Evolutionary conservation across 2,797 vertebrate species (phyloP).

Genomic region (Acestrorhynchus altus): DNA sequence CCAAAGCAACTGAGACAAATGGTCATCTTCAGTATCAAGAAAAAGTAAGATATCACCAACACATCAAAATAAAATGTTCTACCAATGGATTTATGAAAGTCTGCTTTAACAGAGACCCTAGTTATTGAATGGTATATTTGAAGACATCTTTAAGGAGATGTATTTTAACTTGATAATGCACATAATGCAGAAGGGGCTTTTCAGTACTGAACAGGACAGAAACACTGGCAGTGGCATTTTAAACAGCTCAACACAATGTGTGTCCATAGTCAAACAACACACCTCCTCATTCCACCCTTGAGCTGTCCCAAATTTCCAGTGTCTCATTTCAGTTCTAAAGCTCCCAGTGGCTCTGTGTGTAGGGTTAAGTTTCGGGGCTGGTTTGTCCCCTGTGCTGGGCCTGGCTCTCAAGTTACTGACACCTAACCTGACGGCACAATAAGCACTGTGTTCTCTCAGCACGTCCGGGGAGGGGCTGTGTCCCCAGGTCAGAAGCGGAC

Average conservation of each 20-base stretch:
- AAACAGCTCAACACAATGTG: constrained; percentile 9
- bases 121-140: too few species aligned
- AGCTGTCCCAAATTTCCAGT: constrained; percentile 67
- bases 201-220: not conserved
- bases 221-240: constrained; percentile 21
- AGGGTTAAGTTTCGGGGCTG: constrained; percentile 72
- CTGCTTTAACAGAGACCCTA: too few species aligned
- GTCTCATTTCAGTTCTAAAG: constrained; percentile 65
- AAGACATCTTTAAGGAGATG: not conserved
- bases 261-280: constrained; percentile 33
- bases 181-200: not conserved
- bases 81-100: too few species aligned
- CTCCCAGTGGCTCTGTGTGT: constrained; percentile 63
- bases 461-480: constrained; percentile 52
- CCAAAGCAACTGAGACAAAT: too few species aligned
- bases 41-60: too few species aligned
- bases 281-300: constrained; percentile 37
- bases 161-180: too few species aligned
- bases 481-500: constrained; percentile 66
- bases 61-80: too few species aligned
- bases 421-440: constrained; percentile 71
- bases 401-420: constrained; percentile 70
- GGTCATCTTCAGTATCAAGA: too few species aligned
- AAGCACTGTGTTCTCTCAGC: constrained; percentile 69
- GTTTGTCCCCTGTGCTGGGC: constrained; percentile 63